Evolutionary conservation across 2,113 vertebrate genomes (phyloP), one percentile per base, ranked within the genome.

Genomic region (Himantopus leucocephalus): DNA sequence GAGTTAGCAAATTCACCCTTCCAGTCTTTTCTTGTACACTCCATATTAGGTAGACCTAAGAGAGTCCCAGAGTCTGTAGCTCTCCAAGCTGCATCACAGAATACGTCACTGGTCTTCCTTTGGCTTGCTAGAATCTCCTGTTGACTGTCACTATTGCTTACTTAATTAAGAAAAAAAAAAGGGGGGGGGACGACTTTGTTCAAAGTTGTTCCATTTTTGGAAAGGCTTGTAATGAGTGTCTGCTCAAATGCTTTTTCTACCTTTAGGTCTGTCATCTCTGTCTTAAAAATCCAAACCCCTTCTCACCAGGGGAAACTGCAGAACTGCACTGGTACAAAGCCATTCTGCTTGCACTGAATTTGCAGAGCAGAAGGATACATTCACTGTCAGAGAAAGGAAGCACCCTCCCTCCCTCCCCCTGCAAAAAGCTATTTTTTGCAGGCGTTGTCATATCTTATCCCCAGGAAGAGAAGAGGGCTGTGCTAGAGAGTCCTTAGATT

Each of bases 31-130:
- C 90, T 73, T 70, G 48, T 66, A 43, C 78, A 45, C 22, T 91
- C 91, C 84, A 37, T 96, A 94, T 97, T 94, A 97, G 94, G 96
- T 10, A 97, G 94, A 94, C 66, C 79, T 81, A 75, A 71, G 45
- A 91, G 68, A 94, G 58, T 30, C 64, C 45, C 76, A 70, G 83
- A 53, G 67, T 19, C 60, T 75, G 64, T 6, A 78, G 89, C 73
- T 94, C 75, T 90, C 75, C 74, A 72, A 73, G 81, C 90, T 92
- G 72, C 68, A 90, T 76, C 29, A 39, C 64, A 22, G 56, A 77
- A 63, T 58, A 96, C 21, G 79, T 95, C 96, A 97, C 86, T 79
- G 76, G 64, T 78, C 92, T 96, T 95, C 92, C 83, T 96, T 32
- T 75, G 85, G 88, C 91, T 93, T 81, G 76, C 68, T 84, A 48